Percentiles rank a stretch among this genome's conserved stretches.
phyloP scores from a whole-genome alignment of 2,888 invertebrate genomes.

The Eristalis arbustorum region DNA sequence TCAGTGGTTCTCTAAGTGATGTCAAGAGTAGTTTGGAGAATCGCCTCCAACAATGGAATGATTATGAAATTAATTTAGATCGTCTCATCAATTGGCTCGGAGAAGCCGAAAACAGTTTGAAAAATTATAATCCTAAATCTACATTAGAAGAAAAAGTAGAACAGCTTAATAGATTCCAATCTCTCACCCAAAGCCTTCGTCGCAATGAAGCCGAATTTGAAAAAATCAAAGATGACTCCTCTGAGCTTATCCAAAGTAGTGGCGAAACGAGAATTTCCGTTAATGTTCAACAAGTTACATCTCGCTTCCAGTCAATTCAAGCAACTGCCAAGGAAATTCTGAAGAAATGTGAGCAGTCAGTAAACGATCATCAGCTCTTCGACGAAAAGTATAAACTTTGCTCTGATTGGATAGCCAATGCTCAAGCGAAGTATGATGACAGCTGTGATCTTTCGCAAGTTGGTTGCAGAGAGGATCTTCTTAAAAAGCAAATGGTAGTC shows the following conservation, averaged over 20 bases:
- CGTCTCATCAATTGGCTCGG: conserved; percentile 90
- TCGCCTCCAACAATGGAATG: conserved; percentile 93
- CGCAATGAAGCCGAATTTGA: conserved; percentile 94
- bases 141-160: conserved; percentile 94
- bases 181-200: conserved; percentile 87
- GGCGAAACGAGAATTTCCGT: conserved; percentile 93
- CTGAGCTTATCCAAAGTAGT: conserved; percentile 91
- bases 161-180: conserved; percentile 94
- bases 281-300: conserved; percentile 93
- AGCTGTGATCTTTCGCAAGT: conserved; percentile 84
- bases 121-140: conserved; percentile 91
- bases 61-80: conserved; percentile 93
- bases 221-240: conserved; percentile 91
- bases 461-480: conserved; percentile 85
- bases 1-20: conserved; percentile 88
- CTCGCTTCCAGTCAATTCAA: conserved; percentile 93
- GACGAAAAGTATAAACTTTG: conserved; percentile 92
- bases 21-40: conserved; percentile 90
- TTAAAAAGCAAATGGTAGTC: conserved; percentile 85
- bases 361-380: conserved; percentile 89
- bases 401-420: conserved; percentile 88
- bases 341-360: conserved; percentile 94
- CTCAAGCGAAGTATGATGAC: conserved; percentile 87
- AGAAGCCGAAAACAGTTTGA: conserved; percentile 91
- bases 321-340: conserved; percentile 93